These are phyloP conservation scores for Paramormyrops hopkinsi DNA, from an alignment of 2,797 vertebrate genomes.

Conservation along the genomic window DNA sequence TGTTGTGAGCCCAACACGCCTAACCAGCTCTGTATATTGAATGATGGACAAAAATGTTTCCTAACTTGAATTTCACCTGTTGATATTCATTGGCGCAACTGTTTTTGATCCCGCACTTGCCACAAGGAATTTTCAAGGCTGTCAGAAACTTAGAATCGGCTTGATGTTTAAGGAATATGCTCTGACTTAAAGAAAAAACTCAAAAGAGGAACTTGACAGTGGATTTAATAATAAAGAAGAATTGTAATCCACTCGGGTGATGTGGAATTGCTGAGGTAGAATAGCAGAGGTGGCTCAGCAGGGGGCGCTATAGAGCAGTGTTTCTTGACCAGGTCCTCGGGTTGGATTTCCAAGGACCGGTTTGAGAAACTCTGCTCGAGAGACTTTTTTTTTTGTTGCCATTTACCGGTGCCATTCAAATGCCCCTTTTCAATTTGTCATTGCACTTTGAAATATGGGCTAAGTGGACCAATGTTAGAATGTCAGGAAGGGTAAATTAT, in stretches of 20 bases:
- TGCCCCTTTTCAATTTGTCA: background rate
- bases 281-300: background rate
- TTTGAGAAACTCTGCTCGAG: background rate
- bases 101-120: conserved; percentile 4
- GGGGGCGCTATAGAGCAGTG: background rate
- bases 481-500: background rate
- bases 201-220: background rate
- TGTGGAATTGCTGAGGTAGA: background rate
- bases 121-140: background rate
- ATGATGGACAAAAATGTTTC: background rate
- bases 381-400: background rate
- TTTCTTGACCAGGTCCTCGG: background rate
- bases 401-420: background rate
- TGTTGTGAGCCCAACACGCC: background rate
- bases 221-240: conserved; percentile 10
- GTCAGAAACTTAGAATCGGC: background rate
- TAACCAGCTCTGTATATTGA: background rate
- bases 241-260: background rate
- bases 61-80: background rate
- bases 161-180: background rate
- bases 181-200: background rate
- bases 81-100: background rate
- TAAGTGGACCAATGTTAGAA: background rate
- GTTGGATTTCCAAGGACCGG: background rate
- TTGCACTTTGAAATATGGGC: background rate